Evolutionary conservation across 2,888 invertebrate species (phyloP).

Genomic region (Epiblema foenella): DNA sequence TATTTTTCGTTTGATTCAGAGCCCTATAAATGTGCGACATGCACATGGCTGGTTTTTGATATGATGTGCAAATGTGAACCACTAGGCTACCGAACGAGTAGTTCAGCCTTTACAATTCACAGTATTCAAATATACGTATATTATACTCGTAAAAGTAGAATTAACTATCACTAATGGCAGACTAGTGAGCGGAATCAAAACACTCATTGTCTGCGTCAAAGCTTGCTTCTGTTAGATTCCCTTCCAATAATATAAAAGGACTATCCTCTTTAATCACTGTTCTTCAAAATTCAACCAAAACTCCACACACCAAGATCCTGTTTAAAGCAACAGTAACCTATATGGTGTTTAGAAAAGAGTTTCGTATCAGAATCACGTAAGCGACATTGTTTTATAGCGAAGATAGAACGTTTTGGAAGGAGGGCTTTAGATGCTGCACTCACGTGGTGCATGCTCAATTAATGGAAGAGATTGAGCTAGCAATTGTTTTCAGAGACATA

Average conservation of each 20-base stretch:
- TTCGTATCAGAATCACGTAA: neutral
- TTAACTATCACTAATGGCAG: constrained; percentile 25
- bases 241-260: neutral
- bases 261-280: neutral
- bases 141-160: constrained; percentile 12
- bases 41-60: no score
- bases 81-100: no score
- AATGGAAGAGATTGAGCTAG: constrained; percentile 24
- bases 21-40: no score
- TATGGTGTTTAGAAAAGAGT: neutral
- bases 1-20: no score
- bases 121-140: no score
- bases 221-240: constrained; percentile 23
- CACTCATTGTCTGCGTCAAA: constrained; percentile 29
- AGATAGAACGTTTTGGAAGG: neutral
- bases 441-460: constrained; percentile 30
- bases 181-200: constrained; percentile 27
- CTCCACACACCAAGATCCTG: neutral
- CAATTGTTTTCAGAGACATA: constrained; percentile 20
- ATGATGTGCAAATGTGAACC: no score
- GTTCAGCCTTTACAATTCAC: no score
- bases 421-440: neutral
- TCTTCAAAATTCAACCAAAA: neutral
- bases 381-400: neutral
- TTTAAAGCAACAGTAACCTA: neutral